Conservation (phyloP, 2,113 vertebrate genomes). For the Ceuthmochares aereus region DNA sequence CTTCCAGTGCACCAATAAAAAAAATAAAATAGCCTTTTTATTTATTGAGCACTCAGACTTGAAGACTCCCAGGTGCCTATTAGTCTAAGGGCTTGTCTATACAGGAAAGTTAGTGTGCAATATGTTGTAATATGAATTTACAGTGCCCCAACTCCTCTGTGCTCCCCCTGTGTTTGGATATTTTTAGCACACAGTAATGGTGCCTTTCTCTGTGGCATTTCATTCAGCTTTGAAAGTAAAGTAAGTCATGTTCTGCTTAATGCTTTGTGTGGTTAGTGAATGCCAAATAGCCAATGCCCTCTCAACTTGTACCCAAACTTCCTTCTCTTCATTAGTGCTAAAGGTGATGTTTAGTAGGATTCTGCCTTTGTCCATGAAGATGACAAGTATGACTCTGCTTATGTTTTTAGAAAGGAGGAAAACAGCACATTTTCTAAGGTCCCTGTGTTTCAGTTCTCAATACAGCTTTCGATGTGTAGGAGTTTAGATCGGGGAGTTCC, state of each 20-base stretch:
- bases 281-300: background rate
- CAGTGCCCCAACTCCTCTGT: constrained; percentile 35
- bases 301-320: background rate
- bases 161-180: constrained; percentile 16
- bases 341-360: background rate
- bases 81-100: constrained; percentile 63
- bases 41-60: constrained; percentile 70
- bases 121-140: constrained; percentile 68
- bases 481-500: background rate
- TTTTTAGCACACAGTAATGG: constrained; percentile 41
- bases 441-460: background rate
- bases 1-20: constrained; percentile 57
- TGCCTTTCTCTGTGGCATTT: constrained; percentile 32
- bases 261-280: background rate
- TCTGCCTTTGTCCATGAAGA: background rate
- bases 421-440: background rate
- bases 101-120: constrained; percentile 56
- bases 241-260: constrained; percentile 32
- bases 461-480: background rate
- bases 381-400: background rate
- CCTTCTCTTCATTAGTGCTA: background rate
- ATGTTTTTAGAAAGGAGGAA: background rate
- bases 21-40: constrained; percentile 52
- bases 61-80: constrained; percentile 66
- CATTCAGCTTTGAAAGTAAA: constrained; percentile 33